Evolutionary conservation across 2,797 vertebrate genomes (phyloP).

Genomic region (Clarias pachynema): DNA sequence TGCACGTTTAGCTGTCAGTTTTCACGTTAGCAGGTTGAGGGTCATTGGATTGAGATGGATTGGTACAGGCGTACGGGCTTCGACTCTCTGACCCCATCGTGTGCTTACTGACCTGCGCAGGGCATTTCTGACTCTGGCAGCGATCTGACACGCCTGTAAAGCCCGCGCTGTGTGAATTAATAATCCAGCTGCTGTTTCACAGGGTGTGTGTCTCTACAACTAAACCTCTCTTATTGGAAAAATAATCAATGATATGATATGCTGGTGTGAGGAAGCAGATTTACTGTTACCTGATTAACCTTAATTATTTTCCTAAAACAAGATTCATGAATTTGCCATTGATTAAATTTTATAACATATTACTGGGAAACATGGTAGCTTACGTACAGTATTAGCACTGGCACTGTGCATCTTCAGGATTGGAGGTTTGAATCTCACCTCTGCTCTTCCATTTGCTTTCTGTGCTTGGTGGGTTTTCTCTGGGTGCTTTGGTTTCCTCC

Average conservation of each 20-base stretch:
- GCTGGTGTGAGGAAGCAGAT: not conserved
- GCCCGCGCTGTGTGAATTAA: conserved; percentile 77
- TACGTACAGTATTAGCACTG: too few species aligned
- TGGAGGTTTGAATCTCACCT: too few species aligned
- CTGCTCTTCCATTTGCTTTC: too few species aligned
- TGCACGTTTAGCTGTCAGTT: conserved; percentile 34
- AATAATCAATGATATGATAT: not conserved
- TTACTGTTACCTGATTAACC: not conserved
- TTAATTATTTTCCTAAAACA: not conserved
- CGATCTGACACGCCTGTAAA: conserved; percentile 69
- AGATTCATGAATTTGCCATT: not conserved
- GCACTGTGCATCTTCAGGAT: too few species aligned
- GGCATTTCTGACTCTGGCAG: conserved; percentile 69
- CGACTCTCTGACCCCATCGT: conserved; percentile 50
- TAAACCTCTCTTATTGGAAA: conserved; percentile 27
- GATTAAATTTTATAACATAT: not conserved
- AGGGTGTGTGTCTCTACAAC: not conserved
- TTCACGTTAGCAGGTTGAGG: conserved; percentile 36
- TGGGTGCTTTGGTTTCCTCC: too few species aligned
- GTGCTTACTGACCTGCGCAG: conserved; percentile 59
- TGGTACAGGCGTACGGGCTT: conserved; percentile 44
- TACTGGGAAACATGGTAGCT: too few species aligned
- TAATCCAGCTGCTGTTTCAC: conserved; percentile 55
- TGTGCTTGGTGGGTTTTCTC: too few species aligned
- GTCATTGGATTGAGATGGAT: conserved; percentile 43